phyloP scores from a whole-genome alignment of 2,797 vertebrate genomes.

The Pelochelys cantorii region DNA sequence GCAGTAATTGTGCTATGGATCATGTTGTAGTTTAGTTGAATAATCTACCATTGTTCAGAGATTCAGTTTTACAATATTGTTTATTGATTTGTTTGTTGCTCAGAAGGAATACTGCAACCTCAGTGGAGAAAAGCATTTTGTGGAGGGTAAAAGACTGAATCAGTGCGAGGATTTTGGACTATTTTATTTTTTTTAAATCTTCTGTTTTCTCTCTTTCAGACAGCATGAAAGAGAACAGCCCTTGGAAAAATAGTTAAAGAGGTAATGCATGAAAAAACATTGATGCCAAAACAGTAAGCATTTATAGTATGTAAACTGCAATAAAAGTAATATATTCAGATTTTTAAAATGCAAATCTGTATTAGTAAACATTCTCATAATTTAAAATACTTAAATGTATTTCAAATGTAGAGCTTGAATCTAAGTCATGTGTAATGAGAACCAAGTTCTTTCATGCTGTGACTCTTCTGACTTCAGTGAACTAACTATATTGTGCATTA shows the following conservation, averaged over 20 bases:
- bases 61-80: neutral
- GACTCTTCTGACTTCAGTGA: neutral
- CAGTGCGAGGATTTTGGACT: neutral
- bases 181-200: neutral
- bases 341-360: neutral
- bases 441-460: neutral
- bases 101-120: neutral
- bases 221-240: neutral
- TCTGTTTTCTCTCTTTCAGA: neutral
- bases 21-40: neutral
- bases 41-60: neutral
- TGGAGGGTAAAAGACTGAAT: neutral
- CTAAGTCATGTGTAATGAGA: neutral
- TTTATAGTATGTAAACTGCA: neutral
- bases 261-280: accelerated
- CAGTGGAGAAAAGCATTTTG: neutral
- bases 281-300: neutral
- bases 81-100: neutral
- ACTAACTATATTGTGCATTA: neutral
- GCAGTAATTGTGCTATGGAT: neutral
- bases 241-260: neutral
- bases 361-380: neutral
- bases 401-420: neutral
- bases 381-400: neutral
- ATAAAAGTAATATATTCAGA: neutral